Percentiles rank a stretch among this genome's conserved stretches.
These are phyloP conservation scores for Chloroclystis v-ata DNA, from an alignment of 2,888 invertebrate genomes.

Conservation along the genomic window DNA sequence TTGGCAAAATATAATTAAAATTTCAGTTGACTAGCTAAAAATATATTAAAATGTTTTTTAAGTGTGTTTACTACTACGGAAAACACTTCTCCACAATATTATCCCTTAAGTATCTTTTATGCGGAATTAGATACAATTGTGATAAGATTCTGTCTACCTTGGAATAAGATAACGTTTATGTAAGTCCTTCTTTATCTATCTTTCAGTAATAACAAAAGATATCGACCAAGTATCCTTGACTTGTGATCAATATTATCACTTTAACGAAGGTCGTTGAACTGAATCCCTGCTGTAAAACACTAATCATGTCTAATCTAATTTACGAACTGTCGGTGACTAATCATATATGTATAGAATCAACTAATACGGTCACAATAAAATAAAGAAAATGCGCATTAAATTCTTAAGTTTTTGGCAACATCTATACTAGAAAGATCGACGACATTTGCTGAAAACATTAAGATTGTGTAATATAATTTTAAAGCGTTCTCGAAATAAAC, in stretches of 20 bases:
- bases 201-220: neutral
- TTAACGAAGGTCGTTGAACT: constrained; percentile 47
- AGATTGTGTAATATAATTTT: no score
- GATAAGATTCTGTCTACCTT: neutral
- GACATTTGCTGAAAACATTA: neutral
- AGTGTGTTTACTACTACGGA: no score
- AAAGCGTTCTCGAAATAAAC: no score
- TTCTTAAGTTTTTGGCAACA: neutral
- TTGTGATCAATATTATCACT: constrained; percentile 3
- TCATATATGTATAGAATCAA: constrained; percentile 7
- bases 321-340: constrained; percentile 31
- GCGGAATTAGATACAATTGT: no score
- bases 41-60: no score
- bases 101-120: no score
- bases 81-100: no score
- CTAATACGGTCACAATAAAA: neutral
- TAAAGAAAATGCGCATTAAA: neutral
- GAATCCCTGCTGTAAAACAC: constrained; percentile 55
- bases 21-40: no score
- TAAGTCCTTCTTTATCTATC: neutral
- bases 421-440: no score
- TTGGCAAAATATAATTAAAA: no score
- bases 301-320: constrained; percentile 65
- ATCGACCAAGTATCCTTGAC: neutral
- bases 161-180: neutral